These are phyloP conservation scores for Drosophila pseudoananassae DNA, from an alignment of 1,140 invertebrate species.

Conservation along the genomic window DNA sequence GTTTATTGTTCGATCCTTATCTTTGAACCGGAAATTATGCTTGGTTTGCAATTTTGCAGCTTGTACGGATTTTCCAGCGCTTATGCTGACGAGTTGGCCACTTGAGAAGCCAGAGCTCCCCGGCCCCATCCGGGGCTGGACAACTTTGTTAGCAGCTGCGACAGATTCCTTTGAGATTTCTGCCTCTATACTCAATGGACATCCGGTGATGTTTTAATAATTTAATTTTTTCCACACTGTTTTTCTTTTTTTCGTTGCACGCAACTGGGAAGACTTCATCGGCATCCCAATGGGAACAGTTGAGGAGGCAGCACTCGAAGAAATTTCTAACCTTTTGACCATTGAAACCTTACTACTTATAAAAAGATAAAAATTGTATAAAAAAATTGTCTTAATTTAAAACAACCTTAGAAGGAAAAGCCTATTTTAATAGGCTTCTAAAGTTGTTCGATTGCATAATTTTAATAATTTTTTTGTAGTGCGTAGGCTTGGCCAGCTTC, in stretches of 20 bases:
- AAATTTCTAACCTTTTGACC: background rate
- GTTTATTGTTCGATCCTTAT: slow-evolving; percentile 38
- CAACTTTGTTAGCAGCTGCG: slow-evolving; percentile 49
- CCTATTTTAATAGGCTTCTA: background rate
- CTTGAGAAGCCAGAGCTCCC: slow-evolving; percentile 6
- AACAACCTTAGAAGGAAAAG: too few relatives aligned
- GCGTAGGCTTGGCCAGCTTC: slow-evolving; percentile 19
- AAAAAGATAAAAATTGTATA: too few relatives aligned
- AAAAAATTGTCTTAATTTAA: too few relatives aligned
- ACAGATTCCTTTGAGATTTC: slow-evolving; percentile 65
- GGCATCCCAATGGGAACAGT: slow-evolving; percentile 31
- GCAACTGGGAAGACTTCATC: slow-evolving; percentile 22
- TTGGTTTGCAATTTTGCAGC: slow-evolving; percentile 28
- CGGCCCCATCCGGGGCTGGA: slow-evolving; percentile 2
- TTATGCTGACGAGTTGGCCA: slow-evolving; percentile 35
- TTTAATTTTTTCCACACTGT: slow-evolving; percentile 67
- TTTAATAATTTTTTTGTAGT: slow-evolving; percentile 13
- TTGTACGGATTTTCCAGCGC: slow-evolving; percentile 15
- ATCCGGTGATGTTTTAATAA: slow-evolving; percentile 80
- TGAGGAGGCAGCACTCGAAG: slow-evolving; percentile 8
- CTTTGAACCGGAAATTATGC: slow-evolving; percentile 60
- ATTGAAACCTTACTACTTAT: too few relatives aligned
- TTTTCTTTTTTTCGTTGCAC: slow-evolving; percentile 32
- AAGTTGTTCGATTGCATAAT: background rate
- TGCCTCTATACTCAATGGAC: slow-evolving; percentile 68